Percentiles rank a stretch among this genome's conserved stretches.
Evolutionary conservation across 2,113 vertebrate genomes (phyloP).

Genomic region (Albula glossodonta): DNA sequence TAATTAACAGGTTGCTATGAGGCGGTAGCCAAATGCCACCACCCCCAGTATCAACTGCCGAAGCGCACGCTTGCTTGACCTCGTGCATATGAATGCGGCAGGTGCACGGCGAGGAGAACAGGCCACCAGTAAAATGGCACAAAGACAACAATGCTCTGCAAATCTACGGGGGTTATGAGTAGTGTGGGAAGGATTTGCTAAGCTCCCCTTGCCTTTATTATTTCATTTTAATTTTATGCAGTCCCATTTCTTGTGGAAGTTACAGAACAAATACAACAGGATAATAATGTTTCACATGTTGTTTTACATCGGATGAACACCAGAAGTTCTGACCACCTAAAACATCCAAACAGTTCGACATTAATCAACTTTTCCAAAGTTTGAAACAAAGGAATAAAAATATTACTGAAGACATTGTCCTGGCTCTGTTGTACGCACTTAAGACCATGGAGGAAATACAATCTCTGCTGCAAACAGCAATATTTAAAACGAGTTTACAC

Average conservation of each 20-base stretch:
- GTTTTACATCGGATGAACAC: background rate
- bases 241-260: background rate
- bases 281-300: background rate
- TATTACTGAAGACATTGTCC: background rate
- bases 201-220: conserved; percentile 55
- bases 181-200: conserved; percentile 55
- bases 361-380: background rate
- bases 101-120: conserved; percentile 55
- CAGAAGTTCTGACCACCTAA: background rate
- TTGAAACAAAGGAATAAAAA: background rate
- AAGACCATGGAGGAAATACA: too few relatives aligned
- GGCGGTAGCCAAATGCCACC: background rate
- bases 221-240: conserved; percentile 37
- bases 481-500: too few relatives aligned
- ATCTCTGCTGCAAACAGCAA: too few relatives aligned
- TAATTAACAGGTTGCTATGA: background rate
- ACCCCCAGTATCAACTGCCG: background rate
- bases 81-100: conserved; percentile 53
- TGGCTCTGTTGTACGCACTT: too few relatives aligned
- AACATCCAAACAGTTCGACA: background rate
- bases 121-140: conserved; percentile 32
- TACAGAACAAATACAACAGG: background rate
- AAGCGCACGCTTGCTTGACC: conserved; percentile 6
- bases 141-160: conserved; percentile 61
- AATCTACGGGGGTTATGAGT: conserved; percentile 42